Evolutionary conservation across 2,797 vertebrate genomes (phyloP).

Genomic region (Microhierax caerulescens): DNA sequence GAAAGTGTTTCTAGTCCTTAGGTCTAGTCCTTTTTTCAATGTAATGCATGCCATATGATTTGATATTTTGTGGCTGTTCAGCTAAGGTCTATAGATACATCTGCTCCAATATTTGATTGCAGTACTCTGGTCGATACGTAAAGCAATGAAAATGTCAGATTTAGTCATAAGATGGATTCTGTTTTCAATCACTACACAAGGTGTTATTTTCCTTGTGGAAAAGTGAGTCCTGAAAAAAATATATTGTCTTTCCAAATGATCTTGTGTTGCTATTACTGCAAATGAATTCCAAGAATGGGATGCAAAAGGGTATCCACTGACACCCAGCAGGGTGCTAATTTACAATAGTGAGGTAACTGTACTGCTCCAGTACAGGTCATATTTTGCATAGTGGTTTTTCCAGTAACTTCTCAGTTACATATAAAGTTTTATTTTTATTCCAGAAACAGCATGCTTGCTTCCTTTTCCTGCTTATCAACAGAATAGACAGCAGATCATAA

Average conservation of each 20-base stretch:
- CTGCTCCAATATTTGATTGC: neutral
- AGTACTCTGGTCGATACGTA: neutral
- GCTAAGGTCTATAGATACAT: neutral
- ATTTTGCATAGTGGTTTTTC: neutral
- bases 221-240: neutral
- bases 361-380: neutral
- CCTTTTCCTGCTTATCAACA: neutral
- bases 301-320: neutral
- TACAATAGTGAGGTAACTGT: neutral
- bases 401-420: neutral
- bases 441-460: neutral
- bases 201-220: slow-evolving; percentile 15
- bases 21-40: neutral
- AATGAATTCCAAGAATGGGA: neutral
- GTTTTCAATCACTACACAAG: slow-evolving; percentile 35
- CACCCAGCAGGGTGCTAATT: neutral
- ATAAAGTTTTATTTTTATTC: neutral
- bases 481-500: neutral
- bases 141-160: slow-evolving; percentile 25
- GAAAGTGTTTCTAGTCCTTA: neutral
- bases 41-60: neutral
- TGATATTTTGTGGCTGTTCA: neutral
- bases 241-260: neutral
- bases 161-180: neutral
- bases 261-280: neutral